These are phyloP conservation scores for Tridacna crocea DNA, from an alignment of 2,888 invertebrate species.

Conservation along the genomic window DNA sequence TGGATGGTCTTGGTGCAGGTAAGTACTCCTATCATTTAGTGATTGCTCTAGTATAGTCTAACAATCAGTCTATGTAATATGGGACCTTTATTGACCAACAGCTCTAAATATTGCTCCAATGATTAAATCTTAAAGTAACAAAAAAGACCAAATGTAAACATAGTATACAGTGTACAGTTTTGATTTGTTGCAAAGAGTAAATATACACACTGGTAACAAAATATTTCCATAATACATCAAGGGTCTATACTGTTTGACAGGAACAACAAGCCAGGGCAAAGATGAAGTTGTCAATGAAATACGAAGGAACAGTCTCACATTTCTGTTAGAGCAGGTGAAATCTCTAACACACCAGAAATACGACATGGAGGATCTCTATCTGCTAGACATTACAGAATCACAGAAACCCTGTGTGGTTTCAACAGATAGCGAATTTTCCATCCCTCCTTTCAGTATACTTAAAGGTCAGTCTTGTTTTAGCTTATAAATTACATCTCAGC, in stretches of 20 bases:
- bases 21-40: slow-evolving; percentile 6
- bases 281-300: slow-evolving; percentile 56
- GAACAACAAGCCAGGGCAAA: slow-evolving; percentile 65
- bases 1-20: slow-evolving; percentile 95
- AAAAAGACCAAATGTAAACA: too few relatives aligned
- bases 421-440: slow-evolving; percentile 87
- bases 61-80: too few relatives aligned
- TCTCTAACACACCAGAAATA: slow-evolving; percentile 68
- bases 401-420: slow-evolving; percentile 78
- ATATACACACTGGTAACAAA: too few relatives aligned
- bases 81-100: too few relatives aligned
- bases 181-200: too few relatives aligned
- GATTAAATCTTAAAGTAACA: too few relatives aligned
- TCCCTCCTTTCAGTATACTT: slow-evolving; percentile 91
- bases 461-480: slow-evolving; percentile 85
- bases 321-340: slow-evolving; percentile 74
- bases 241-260: slow-evolving; percentile 31
- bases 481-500: too few relatives aligned
- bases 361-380: slow-evolving; percentile 57
- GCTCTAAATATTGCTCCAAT: too few relatives aligned
- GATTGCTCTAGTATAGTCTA: too few relatives aligned
- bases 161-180: too few relatives aligned
- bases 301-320: slow-evolving; percentile 67
- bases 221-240: too few relatives aligned
- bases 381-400: slow-evolving; percentile 51